These are phyloP conservation scores for Cyphomyrmex costatus DNA, from an alignment of 1,140 invertebrate genomes.

Conservation along the genomic window DNA sequence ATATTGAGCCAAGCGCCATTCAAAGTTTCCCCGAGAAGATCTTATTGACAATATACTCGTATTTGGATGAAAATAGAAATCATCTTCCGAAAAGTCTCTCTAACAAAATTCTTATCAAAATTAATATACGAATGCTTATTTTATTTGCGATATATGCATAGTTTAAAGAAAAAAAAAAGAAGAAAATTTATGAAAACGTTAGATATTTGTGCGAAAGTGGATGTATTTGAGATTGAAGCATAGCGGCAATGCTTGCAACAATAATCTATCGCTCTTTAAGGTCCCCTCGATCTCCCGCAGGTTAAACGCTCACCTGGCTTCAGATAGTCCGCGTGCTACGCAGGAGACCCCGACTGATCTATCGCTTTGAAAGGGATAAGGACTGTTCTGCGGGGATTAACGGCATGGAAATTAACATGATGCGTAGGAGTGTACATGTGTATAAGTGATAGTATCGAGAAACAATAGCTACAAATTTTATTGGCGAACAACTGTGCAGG, in stretches of 20 bases:
- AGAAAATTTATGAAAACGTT: background rate
- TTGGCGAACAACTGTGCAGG: background rate
- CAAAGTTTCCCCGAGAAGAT: conserved; percentile 38
- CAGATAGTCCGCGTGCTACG: conserved; percentile 60
- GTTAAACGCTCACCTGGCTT: conserved; percentile 58
- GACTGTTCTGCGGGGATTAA: conserved; percentile 25
- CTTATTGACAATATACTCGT: conserved; percentile 28
- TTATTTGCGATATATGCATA: background rate
- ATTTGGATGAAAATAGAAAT: background rate
- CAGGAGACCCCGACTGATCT: conserved; percentile 59
- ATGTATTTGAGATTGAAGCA: background rate
- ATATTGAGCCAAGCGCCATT: conserved; percentile 31
- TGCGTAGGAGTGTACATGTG: conserved; percentile 18
- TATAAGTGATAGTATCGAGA: background rate
- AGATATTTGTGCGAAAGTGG: background rate
- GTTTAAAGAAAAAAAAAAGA: background rate
- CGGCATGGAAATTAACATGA: conserved; percentile 44
- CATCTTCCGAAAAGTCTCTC: background rate
- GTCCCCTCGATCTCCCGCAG: conserved; percentile 46
- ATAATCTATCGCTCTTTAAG: conserved; percentile 66
- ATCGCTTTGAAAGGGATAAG: conserved; percentile 56
- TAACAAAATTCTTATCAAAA: background rate
- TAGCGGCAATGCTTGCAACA: background rate
- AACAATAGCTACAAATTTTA: conserved; percentile 33
- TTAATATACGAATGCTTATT: background rate